A percentile compares a stretch with the other conserved stretches of the same genome.
Evolutionary conservation across 1,140 invertebrate species (phyloP).

Genomic region (Ceratoteleas bidentatus): DNA sequence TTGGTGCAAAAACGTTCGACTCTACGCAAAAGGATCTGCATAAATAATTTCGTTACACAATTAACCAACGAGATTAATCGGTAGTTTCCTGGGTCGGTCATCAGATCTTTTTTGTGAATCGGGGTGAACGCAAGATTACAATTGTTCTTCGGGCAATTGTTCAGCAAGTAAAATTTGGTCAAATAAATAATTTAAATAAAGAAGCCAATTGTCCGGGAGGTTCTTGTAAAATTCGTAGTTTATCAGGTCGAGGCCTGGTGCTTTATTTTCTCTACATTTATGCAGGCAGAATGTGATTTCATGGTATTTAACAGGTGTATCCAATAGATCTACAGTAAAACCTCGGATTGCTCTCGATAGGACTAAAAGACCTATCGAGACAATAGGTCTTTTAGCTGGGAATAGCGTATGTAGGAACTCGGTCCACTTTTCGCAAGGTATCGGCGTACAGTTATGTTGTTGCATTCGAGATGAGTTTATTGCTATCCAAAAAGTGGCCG

Average conservation of each 20-base stretch:
- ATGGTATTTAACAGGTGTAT: background rate
- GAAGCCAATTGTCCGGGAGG: background rate
- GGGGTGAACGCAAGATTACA: background rate
- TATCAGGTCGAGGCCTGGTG: background rate
- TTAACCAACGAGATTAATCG: background rate
- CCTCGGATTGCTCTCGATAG: too few relatives aligned
- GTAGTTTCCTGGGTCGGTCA: background rate
- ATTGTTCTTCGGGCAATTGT: background rate
- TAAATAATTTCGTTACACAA: background rate
- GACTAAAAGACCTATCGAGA: too few relatives aligned
- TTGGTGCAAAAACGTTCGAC: background rate
- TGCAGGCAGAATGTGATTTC: background rate
- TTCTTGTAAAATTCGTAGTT: background rate
- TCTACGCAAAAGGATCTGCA: background rate
- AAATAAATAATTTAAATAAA: background rate
- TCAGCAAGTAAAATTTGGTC: background rate
- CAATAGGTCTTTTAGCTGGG: background rate
- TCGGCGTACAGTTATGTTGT: background rate
- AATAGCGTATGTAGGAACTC: background rate
- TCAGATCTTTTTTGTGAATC: background rate
- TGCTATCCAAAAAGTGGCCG: background rate
- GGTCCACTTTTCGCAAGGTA: background rate
- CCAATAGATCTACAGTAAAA: background rate
- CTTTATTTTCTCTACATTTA: background rate
- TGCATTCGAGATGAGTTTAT: background rate